Conservation (phyloP, 2,113 vertebrate species). For the Oxyruncus cristatus region DNA sequence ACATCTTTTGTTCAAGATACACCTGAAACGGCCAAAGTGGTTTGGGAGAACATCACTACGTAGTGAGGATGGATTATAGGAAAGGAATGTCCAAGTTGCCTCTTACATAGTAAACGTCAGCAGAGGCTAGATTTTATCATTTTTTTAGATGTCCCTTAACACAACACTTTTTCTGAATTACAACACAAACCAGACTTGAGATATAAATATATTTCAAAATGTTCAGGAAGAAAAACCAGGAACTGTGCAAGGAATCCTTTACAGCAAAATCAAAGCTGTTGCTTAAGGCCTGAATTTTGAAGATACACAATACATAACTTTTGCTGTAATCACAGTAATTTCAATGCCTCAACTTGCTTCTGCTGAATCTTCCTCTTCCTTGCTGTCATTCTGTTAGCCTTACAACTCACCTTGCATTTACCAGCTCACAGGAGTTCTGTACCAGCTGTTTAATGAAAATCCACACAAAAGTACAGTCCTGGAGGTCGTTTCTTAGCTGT, state of each 20-base stretch:
- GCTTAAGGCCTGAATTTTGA: not conserved
- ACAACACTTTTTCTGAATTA: not conserved
- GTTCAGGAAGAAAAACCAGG: not conserved
- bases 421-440: not conserved
- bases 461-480: not conserved
- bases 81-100: not conserved
- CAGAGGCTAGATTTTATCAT: not conserved
- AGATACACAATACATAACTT: not conserved
- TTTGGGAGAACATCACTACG: not conserved
- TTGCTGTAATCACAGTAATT: not conserved
- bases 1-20: not conserved
- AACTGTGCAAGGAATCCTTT: not conserved
- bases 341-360: not conserved
- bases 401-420: not conserved
- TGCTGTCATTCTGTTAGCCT: not conserved
- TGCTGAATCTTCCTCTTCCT: not conserved
- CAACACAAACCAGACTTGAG: not conserved
- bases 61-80: not conserved
- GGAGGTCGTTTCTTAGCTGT: not conserved
- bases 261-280: not conserved
- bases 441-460: not conserved
- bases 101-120: not conserved
- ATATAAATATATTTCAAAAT: not conserved
- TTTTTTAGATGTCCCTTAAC: not conserved
- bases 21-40: not conserved